phyloP scores from a whole-genome alignment of 2,888 invertebrate species.

The Eucera pruinosa region DNA sequence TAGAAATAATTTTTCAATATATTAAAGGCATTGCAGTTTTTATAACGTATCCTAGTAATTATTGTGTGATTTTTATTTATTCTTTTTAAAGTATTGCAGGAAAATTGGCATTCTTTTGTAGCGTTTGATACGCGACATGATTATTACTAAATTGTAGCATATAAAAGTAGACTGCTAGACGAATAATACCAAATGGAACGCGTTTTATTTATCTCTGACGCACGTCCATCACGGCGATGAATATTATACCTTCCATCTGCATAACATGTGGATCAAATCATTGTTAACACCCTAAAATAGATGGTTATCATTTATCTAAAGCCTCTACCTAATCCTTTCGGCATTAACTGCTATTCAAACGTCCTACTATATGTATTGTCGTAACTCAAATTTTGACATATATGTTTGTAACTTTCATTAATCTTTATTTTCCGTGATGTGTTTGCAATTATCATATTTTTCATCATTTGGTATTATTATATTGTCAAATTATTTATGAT shows the following conservation, averaged over 20 bases:
- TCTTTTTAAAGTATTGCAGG: no score
- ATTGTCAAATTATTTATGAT: neutral
- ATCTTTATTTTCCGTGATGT: no score
- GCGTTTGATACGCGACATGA: neutral
- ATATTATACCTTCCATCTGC: constrained; percentile 9
- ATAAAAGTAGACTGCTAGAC: neutral
- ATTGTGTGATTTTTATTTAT: no score
- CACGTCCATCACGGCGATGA: neutral
- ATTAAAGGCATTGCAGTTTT: no score
- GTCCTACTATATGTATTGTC: no score
- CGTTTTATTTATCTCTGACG: constrained; percentile 18
- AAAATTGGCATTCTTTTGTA: no score
- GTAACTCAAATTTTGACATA: neutral
- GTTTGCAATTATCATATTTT: no score
- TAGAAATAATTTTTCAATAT: no score
- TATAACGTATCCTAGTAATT: no score
- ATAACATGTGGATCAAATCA: constrained; percentile 23
- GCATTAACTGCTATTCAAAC: neutral
- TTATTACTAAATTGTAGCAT: neutral
- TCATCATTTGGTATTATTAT: neutral
- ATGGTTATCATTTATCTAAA: neutral
- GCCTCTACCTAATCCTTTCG: neutral
- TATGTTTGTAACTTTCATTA: no score
- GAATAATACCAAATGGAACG: constrained; percentile 7
- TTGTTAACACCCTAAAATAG: neutral